Base-by-base conservation (phyloP, 2,888 invertebrate genomes). In the Diabrotica balteata region DNA sequence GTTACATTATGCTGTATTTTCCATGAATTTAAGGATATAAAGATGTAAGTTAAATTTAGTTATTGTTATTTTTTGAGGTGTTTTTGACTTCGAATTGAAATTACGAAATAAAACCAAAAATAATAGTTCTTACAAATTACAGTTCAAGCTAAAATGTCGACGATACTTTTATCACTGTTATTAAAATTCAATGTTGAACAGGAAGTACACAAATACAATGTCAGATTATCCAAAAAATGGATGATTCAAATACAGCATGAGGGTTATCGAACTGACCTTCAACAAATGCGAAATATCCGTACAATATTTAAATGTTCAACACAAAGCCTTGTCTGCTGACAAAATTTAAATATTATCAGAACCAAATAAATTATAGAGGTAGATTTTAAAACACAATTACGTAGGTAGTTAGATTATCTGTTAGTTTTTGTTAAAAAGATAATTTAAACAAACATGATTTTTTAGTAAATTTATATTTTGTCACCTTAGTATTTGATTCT, bases 241-340 rank as follows among this genome's bases (percentile, higher is more conserved):
- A 60, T 59, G 62, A 68, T 61, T 58, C 68, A 52, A 64, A 58
- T 57, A 66, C 42, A 45, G 50, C 54, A 66, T 67, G 76, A 75
- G 76, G 77, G 77, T 77, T 77, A 75, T 77, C 77, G 75, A 73
- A 75, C 73, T 74, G 75, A 76, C 77, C 77, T 77, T 77, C 74
- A 74, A 70, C 71, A 66, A 75, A 73, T 69, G 73, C 70, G 77
- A 70, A 75, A 73, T 77, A 72, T 76, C 74, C 76, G 73, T 70
- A 60, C 64, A 71, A 73, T 73, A 73, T 71, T 75, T 68, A 72
- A 72, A 74, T 73, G 70, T 69, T 74, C 64, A 71, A 75, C 70
- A 54, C 53, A 66, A 71, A 75, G 69, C 72, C 75, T 75, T 73
- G 73, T 69, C 59, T 71, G 68, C 66, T 70, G 55, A 60, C 67